phyloP scores from a whole-genome alignment of 2,888 invertebrate species.

The Ischnus inquisitorius region DNA sequence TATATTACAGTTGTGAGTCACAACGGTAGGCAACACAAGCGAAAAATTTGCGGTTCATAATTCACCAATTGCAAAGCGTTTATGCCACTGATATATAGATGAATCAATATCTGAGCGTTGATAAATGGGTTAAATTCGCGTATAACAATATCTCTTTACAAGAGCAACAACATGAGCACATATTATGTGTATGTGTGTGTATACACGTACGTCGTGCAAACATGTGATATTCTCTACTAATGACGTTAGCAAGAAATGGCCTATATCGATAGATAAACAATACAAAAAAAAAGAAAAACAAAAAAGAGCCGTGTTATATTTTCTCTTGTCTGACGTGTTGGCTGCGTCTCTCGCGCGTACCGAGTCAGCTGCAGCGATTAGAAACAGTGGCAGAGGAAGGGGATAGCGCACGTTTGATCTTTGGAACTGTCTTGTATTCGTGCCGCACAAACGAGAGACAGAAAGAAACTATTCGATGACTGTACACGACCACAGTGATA shows the following conservation, averaged over 20 bases:
- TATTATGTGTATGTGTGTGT: not conserved
- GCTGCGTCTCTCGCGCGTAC: constrained; percentile 21
- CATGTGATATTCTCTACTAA: constrained; percentile 49
- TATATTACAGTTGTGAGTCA: constrained; percentile 48
- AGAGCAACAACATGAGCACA: constrained; percentile 1
- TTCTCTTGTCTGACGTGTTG: constrained; percentile 54
- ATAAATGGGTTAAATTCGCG: constrained; percentile 5
- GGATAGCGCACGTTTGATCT: constrained; percentile 54
- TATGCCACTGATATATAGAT: not conserved
- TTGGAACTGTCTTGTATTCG: constrained; percentile 52
- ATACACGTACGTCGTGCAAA: constrained; percentile 8
- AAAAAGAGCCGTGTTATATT: not conserved
- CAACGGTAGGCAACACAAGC: not conserved
- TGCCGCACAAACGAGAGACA: not conserved
- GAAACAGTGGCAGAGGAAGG: not conserved
- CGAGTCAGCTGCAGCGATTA: constrained; percentile 10
- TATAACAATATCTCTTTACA: not conserved
- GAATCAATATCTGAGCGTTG: constrained; percentile 7
- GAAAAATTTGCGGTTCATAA: not conserved
- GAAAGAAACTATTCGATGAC: constrained; percentile 20
- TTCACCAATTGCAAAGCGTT: constrained; percentile 37
- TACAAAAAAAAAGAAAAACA: constrained; percentile 22
- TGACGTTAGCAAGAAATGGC: constrained; percentile 2
- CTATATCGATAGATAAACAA: constrained; percentile 36
- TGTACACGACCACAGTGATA: not conserved